Conservation (phyloP, 2,888 invertebrate species). For the Diarsia rubi region DNA sequence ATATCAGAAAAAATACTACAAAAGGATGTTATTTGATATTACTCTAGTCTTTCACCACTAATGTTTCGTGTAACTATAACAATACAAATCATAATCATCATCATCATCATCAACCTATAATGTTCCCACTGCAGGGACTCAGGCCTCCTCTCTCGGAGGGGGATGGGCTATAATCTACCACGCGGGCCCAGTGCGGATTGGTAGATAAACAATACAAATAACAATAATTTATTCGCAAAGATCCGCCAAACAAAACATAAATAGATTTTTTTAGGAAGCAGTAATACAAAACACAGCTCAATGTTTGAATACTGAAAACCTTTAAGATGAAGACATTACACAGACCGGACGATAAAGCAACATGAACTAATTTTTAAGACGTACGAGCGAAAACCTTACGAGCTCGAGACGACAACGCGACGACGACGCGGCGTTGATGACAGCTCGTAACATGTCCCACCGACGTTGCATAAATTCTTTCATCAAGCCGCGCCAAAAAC, state of each 20-base stretch:
- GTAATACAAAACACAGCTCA: not conserved
- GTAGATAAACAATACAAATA: not conserved
- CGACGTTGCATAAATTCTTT: constrained; percentile 61
- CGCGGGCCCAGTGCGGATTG: no score
- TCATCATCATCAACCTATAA: no score
- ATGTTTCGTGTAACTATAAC: not conserved
- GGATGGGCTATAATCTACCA: no score
- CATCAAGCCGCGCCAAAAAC: constrained; percentile 58
- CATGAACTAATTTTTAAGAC: constrained; percentile 22
- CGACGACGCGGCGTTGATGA: constrained; percentile 40
- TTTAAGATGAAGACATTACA: constrained; percentile 18
- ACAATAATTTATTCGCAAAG: not conserved
- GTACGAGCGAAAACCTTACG: constrained; percentile 14
- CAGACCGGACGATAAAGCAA: constrained; percentile 37
- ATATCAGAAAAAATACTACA: not conserved
- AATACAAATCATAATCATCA: not conserved
- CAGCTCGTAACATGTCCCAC: constrained; percentile 57
- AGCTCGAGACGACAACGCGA: constrained; percentile 1
- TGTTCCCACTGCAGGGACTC: no score
- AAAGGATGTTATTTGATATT: not conserved
- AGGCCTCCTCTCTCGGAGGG: no score
- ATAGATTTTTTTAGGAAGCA: not conserved
- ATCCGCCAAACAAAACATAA: not conserved
- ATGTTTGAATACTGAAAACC: not conserved
- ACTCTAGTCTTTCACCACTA: not conserved